These are phyloP conservation scores for Herminia tarsipennalis DNA, from an alignment of 2,888 invertebrate genomes.

Conservation along the genomic window DNA sequence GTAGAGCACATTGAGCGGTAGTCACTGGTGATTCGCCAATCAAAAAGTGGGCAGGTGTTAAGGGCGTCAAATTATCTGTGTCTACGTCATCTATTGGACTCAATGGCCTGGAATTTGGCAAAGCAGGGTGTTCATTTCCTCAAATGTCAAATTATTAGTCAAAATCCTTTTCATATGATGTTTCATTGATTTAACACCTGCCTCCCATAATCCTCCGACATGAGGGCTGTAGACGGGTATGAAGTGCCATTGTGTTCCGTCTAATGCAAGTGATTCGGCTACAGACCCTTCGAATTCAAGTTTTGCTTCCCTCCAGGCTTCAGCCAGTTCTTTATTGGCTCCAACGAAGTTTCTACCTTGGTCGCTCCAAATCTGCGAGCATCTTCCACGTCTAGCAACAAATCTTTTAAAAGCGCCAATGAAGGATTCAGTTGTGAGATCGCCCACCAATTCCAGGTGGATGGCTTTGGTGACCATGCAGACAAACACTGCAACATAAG, in stretches of 20 bases:
- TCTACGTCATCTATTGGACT: too few relatives aligned
- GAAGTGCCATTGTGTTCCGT: constrained; percentile 6
- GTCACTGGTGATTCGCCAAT: constrained; percentile 2
- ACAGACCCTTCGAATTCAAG: neutral
- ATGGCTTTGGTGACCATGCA: constrained; percentile 1
- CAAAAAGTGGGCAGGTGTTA: constrained; percentile 8
- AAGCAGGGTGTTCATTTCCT: constrained; percentile 3
- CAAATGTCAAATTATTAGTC: neutral
- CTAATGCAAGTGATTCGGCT: neutral
- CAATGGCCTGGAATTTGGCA: too few relatives aligned
- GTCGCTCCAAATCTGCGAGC: constrained; percentile 4
- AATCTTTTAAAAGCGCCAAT: constrained; percentile 2
- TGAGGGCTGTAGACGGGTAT: neutral
- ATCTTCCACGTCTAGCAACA: neutral
- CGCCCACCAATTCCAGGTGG: neutral
- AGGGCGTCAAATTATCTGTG: too few relatives aligned
- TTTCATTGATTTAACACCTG: neutral
- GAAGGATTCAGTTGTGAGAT: neutral
- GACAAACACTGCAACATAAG: neutral
- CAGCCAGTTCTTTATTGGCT: neutral
- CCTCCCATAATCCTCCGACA: neutral
- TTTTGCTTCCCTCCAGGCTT: neutral
- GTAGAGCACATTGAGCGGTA: neutral
- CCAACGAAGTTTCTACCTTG: constrained; percentile 3
- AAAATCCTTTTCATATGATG: neutral